These are phyloP conservation scores for Corythucha ciliata DNA, from an alignment of 2,888 invertebrate genomes.

Conservation along the genomic window DNA sequence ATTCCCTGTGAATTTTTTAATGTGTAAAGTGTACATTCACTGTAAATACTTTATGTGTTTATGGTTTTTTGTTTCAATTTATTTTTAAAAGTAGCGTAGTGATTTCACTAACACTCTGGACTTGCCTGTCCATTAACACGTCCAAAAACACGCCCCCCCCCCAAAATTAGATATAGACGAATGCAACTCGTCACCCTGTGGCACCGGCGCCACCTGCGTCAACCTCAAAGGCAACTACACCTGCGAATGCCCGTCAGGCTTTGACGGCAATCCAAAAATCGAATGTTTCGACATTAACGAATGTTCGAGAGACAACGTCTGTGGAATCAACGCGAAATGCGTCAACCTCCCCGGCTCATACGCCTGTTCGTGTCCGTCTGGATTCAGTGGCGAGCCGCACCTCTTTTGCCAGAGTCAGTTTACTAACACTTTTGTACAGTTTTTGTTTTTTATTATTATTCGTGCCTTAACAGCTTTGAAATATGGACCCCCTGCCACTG, in stretches of 20 bases:
- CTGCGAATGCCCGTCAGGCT: constrained; percentile 64
- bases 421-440: constrained; percentile 17
- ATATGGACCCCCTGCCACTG: constrained; percentile 17
- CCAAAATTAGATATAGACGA: constrained; percentile 60
- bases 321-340: constrained; percentile 69
- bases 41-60: constrained; percentile 6
- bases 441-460: constrained; percentile 1
- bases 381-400: constrained; percentile 63
- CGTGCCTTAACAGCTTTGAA: constrained; percentile 9
- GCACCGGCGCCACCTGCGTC: constrained; percentile 58
- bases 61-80: not conserved
- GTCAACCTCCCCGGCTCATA: constrained; percentile 71
- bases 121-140: constrained; percentile 18
- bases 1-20: not conserved
- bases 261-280: constrained; percentile 47
- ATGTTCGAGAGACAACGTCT: constrained; percentile 55
- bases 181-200: constrained; percentile 58
- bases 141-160: no score
- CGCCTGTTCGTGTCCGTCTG: constrained; percentile 65
- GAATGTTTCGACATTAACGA: constrained; percentile 58
- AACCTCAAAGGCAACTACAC: constrained; percentile 66
- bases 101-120: constrained; percentile 14
- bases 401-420: constrained; percentile 31
- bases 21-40: not conserved
- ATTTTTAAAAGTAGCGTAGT: not conserved